Base-by-base conservation (phyloP, 2,888 invertebrate species). In the Ceramica pisi region DNA sequence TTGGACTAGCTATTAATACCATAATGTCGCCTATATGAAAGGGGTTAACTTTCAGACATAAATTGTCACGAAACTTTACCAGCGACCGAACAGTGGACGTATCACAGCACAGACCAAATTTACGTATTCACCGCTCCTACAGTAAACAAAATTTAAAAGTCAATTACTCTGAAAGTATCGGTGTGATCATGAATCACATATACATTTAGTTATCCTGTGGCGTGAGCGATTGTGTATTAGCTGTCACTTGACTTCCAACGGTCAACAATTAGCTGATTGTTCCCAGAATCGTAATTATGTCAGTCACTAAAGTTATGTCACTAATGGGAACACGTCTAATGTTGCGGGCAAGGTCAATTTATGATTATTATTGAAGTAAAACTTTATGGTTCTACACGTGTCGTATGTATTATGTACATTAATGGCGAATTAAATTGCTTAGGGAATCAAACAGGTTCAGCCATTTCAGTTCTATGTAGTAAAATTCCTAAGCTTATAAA, bases 211-310 rank as follows among this genome's bases (percentile, higher is more conserved):
- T 51, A 71, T 14, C 26, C 19, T 56, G 46, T 57, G 38, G 10
- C 21, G 44, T 67, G 50, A 50, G 57, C 41, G 44, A 57, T 21
- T 8, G 41, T 35, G 9, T 38, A 46, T 46, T 21, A 12, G 14
- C 5, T 21, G 31, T n/a, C 46, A 41, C 44, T 50, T 21, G 50
- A 48, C 67, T 38, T 19, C 26, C 19, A 38, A 55, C 41, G 44
- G 50, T 62, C 60, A 71, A 41, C 53, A 60, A 76, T 79, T 73
- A 79, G 66, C 35, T 81, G 67, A 81, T 76, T 50, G 74, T 46
- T 53, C 65, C 60, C 50, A 55, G 62, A 79, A 75, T 26, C 23
- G n/a, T 59, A 57, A 59, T 31, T 57, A 56, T 51, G 41, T 59
- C 65, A 41, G 60, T 19, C 74, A 57, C 26, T 46, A 35, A 62